A percentile compares a stretch with the other conserved stretches of the same genome.
These are phyloP conservation scores for Hexactinellida sp. DNA, from an alignment of 37 sponge, comb jelly and placozoan genomes.

Conservation along the genomic window DNA sequence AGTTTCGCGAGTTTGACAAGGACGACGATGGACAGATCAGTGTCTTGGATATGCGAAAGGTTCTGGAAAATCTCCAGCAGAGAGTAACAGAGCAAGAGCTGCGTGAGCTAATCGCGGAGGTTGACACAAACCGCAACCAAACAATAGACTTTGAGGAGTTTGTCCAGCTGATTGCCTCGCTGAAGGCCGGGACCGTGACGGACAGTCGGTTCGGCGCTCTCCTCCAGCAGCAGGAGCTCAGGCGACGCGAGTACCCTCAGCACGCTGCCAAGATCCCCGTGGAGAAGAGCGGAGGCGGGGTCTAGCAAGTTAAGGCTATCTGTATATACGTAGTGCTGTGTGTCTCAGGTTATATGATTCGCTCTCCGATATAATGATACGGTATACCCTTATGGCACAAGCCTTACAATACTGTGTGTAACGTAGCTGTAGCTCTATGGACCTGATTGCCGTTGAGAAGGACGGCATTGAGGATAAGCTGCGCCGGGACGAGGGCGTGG, in stretches of 20 bases:
- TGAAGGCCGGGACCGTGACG: constrained; percentile 51
- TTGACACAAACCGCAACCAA: constrained; percentile 86
- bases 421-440: too few species aligned
- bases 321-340: neutral
- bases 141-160: constrained; percentile 97
- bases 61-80: constrained; percentile 24
- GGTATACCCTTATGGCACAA: too few species aligned
- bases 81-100: constrained; percentile 56
- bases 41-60: constrained; percentile 53
- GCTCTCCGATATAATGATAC: neutral
- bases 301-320: constrained; percentile 24
- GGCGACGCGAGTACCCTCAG: constrained; percentile 15
- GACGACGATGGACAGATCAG: constrained; percentile 86
- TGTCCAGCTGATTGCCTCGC: constrained; percentile 44
- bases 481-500: neutral
- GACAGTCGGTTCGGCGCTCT: constrained; percentile 60
- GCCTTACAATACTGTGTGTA: neutral
- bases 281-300: constrained; percentile 73
- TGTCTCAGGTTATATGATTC: neutral
- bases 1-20: constrained; percentile 60
- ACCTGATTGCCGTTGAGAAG: neutral
- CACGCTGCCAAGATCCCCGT: constrained; percentile 25
- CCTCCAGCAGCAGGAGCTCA: constrained; percentile 31
- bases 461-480: neutral
- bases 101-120: constrained; percentile 83